Percentiles rank a stretch among this genome's conserved stretches.
These are phyloP conservation scores for Picus viridis DNA, from an alignment of 2,797 vertebrate genomes.

Conservation along the genomic window DNA sequence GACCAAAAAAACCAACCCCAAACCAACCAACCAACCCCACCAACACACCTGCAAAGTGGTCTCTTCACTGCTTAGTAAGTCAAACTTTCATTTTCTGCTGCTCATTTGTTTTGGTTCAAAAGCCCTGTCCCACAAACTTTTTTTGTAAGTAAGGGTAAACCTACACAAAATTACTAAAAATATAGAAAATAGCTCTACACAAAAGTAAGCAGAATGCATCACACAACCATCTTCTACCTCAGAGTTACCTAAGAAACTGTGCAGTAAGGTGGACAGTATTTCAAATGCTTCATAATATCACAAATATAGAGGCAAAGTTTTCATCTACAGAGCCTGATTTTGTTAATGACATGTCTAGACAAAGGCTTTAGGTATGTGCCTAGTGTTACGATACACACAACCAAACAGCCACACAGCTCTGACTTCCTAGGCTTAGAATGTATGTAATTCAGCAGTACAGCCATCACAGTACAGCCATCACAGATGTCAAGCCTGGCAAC, in stretches of 20 bases:
- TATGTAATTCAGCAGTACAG: background rate
- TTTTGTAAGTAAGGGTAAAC: background rate
- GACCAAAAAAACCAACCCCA: background rate
- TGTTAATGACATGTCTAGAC: background rate
- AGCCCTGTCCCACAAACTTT: background rate
- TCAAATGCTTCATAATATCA: background rate
- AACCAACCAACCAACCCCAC: too few species aligned
- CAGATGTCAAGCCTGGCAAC: constrained; percentile 61
- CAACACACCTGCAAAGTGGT: background rate
- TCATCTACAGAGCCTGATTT: background rate
- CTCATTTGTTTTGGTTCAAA: background rate
- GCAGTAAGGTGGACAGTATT: background rate
- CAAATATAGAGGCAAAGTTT: background rate
- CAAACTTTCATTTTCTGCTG: background rate
- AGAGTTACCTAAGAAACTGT: background rate
- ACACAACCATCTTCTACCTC: background rate
- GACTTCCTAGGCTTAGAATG: constrained; percentile 26
- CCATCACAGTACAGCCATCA: constrained; percentile 10
- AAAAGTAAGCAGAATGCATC: background rate
- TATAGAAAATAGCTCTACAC: background rate
- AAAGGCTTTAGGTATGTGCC: background rate
- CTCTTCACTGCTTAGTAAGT: background rate
- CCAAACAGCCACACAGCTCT: background rate
- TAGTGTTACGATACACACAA: background rate
- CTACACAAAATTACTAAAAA: background rate